Percentiles rank a stretch among this genome's conserved stretches.
These are phyloP conservation scores for Philhelius pedissequus DNA, from an alignment of 2,888 invertebrate genomes.

Conservation along the genomic window DNA sequence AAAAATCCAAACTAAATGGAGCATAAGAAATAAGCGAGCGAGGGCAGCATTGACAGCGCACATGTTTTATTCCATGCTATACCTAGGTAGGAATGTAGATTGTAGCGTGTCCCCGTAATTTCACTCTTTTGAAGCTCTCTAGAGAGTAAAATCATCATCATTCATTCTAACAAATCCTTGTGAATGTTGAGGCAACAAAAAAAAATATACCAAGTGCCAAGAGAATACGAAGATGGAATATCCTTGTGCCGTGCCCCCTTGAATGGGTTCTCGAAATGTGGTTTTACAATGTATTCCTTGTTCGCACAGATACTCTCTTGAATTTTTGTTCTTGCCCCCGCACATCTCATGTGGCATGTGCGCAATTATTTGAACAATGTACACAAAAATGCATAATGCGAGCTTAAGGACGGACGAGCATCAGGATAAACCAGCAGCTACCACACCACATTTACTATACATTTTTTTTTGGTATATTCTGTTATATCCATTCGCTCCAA, in stretches of 20 bases:
- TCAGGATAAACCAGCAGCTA: conserved; percentile 24
- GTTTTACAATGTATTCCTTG: conserved; percentile 46
- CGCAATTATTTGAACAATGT: conserved; percentile 57
- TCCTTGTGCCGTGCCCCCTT: neutral
- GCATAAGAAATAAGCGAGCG: conserved; percentile 1
- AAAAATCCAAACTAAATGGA: neutral
- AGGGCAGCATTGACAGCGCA: neutral
- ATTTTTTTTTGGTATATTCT: neutral
- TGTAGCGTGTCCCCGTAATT: no score
- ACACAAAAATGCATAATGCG: conserved; percentile 65
- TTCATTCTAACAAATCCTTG: conserved; percentile 63
- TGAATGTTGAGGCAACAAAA: conserved; percentile 8
- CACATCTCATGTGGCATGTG: conserved; percentile 49
- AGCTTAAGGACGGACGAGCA: conserved; percentile 38
- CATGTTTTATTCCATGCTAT: conserved; percentile 40
- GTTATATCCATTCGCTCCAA: neutral
- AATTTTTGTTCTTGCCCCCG: neutral
- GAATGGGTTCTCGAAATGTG: conserved; percentile 16
- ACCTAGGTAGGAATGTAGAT: no score
- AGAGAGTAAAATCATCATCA: conserved; percentile 42
- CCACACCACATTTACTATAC: neutral
- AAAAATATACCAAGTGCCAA: neutral
- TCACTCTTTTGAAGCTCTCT: neutral
- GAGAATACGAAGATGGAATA: conserved; percentile 49
- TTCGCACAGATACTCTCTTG: conserved; percentile 23